Evolutionary conservation across 1,140 invertebrate species (phyloP), one percentile per base, ranked within the genome.

Genomic region (Lepidurus packardi): DNA sequence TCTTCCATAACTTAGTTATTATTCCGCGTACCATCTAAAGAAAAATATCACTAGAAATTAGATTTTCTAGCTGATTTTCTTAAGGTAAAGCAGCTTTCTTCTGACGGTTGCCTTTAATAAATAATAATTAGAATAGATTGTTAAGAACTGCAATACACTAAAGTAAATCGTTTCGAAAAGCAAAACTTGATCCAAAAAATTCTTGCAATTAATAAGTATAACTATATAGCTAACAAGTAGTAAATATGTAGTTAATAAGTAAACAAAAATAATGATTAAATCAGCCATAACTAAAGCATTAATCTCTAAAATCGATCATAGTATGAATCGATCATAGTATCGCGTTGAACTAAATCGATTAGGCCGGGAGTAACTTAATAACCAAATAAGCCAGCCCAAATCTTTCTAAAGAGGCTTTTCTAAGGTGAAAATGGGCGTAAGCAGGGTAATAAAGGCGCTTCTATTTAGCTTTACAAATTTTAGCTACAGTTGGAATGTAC

Each of bases 401-500:
- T 3, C 2, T 4, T 34, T 34, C 34, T 34, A 34, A 34, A 34
- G 34, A 34, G 0, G 25, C 1, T 25, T 25, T 34, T 34, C 34
- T 34, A 34, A 34, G 34, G 34, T 34, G 34, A 34, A 34, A 34
- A 34, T 0, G 34, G 53, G 53, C 21, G 13, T 65, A 0, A 1
- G 21, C 53, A 65, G 53, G 53, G 53, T 65, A 7, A n/a, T n/a
- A 65, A 13, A 65, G 21, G 16, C 75, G 24, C 21, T 76, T 76
- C 74, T 75, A 75, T 75, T 75, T 42, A 16, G 43, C 47, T 76
- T 44, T 76, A 76, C 75, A 76, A 44, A 44, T 44, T 44, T 44
- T 44, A 44, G 43, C 53, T 75, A 75, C 74, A 43, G 16, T 75
- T 42, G n/a, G 42, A 41, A 76, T 76, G 16, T 47, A 76, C 42